Evolutionary conservation across 2,113 vertebrate genomes (phyloP).

Genomic region (Phyllostomus discolor): DNA sequence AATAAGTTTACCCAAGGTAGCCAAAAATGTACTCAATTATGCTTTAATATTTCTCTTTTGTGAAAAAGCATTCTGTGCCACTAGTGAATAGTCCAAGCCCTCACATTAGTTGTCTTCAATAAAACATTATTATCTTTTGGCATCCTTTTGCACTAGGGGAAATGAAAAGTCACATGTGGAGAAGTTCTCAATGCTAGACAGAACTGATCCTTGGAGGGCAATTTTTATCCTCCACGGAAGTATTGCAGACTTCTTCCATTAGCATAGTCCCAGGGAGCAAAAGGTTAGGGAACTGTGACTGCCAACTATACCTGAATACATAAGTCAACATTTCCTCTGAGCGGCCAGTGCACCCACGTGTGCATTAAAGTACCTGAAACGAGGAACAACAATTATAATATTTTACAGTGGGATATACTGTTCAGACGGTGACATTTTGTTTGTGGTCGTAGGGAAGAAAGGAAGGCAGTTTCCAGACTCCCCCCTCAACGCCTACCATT

Average conservation of each 20-base stretch:
- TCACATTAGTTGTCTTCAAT: constrained; percentile 51
- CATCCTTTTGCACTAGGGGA: constrained; percentile 50
- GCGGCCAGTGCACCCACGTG: neutral
- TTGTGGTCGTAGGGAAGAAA: constrained; percentile 69
- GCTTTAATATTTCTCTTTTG: constrained; percentile 43
- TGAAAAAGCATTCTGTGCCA: constrained; percentile 6
- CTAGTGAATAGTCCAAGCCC: constrained; percentile 25
- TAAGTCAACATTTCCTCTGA: constrained; percentile 71
- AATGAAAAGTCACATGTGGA: constrained; percentile 68
- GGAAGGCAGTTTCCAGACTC: constrained; percentile 66
- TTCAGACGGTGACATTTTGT: constrained; percentile 79
- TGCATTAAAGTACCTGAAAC: constrained; percentile 54
- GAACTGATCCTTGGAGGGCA: constrained; percentile 68
- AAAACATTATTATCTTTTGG: constrained; percentile 68
- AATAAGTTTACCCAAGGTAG: constrained; percentile 27
- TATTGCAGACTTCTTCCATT: constrained; percentile 73
- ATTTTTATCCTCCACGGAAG: constrained; percentile 69
- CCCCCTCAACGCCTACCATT: constrained; percentile 80
- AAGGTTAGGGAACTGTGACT: constrained; percentile 64
- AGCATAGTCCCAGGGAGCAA: constrained; percentile 73
- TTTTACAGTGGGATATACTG: constrained; percentile 72
- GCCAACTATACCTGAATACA: constrained; percentile 69
- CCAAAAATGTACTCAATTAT: constrained; percentile 7
- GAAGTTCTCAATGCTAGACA: constrained; percentile 69
- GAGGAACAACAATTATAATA: constrained; percentile 65